A percentile compares a stretch with the other conserved stretches of the same genome.
Conservation (phyloP, 2,797 vertebrate genomes). For the Falco concolor region DNA sequence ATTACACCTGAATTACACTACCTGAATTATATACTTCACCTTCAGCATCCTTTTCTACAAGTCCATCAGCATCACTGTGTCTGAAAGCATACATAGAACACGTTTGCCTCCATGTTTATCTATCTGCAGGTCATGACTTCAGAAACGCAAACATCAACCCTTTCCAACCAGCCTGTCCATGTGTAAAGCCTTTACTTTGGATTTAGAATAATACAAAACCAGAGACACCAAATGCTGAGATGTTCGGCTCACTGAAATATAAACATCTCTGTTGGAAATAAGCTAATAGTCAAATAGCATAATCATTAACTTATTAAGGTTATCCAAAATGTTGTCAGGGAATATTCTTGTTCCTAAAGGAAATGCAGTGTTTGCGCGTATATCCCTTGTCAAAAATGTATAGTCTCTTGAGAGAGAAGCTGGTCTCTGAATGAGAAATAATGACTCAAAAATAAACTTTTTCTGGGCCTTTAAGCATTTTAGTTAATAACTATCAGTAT, state of each 20-base stretch:
- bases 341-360: conserved; percentile 3
- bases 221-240: not conserved
- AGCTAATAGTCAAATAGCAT: not conserved
- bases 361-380: not conserved
- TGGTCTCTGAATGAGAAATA: not conserved
- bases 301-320: not conserved
- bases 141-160: not conserved
- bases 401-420: not conserved
- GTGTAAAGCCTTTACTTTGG: not conserved
- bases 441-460: not conserved
- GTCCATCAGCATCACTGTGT: not conserved
- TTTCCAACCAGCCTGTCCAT: not conserved
- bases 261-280: not conserved
- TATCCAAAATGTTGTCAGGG: not conserved
- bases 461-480: conserved; percentile 2
- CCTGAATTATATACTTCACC: not conserved
- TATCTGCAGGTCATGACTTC: not conserved
- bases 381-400: not conserved
- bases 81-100: not conserved
- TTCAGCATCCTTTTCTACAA: not conserved
- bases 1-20: not conserved
- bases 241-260: conserved; percentile 2
- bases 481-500: not conserved
- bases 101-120: not conserved
- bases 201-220: not conserved